Base-by-base conservation (phyloP, 2,797 vertebrate genomes). In the Macroramphosus scolopax region DNA sequence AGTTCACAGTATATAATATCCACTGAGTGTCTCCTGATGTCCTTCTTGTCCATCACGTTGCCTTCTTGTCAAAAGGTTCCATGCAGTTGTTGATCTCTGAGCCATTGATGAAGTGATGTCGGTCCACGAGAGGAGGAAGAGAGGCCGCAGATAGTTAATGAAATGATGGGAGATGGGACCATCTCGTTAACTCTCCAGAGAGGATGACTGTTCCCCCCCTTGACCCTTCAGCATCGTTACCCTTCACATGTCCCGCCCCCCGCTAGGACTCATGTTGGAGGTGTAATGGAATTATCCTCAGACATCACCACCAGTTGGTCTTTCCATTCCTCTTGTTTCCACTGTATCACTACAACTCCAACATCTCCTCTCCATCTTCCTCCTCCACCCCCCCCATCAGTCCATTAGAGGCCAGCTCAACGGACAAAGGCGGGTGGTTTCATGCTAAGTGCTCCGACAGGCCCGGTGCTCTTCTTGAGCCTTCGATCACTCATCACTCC, bases 391-490 rank as follows among this genome's bases (percentile, higher is more conserved):
- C 30, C 33, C 42, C 13, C 34, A 15, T 17, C 42, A 13, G 32
- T 47, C 48, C 37, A 53, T 63, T 40, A 52, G 29, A 60, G 53
- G 12, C 28, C 44, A 32, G 24, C 35, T 39, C 22, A 2, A 31
- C 12, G 17, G 17, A 60, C 28, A 53, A 54, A 51, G 18, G 51
- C 16, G 22, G 51, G 29, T 11, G 26, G 26, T 42, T 53, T 2
- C 0, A 34, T 35, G 41, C 42, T 45, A 46, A 68, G 53, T 55
- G 60, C 57, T 68, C 36, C 6, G 43, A 51, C 17, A 1, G 29
- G 45, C 35, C 12, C 18, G 1, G 18, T 50, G 30, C 24, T 59
- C 33, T 16, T 12, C 17, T 35, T 36, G 38, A 53, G 43, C 60
- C 32, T 54, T 41, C 47, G 46, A 1, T 34, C 4, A 4, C 54